Evolutionary conservation across 2,888 invertebrate species (phyloP), one percentile per base, ranked within the genome.

Genomic region (Acronicta aceris): DNA sequence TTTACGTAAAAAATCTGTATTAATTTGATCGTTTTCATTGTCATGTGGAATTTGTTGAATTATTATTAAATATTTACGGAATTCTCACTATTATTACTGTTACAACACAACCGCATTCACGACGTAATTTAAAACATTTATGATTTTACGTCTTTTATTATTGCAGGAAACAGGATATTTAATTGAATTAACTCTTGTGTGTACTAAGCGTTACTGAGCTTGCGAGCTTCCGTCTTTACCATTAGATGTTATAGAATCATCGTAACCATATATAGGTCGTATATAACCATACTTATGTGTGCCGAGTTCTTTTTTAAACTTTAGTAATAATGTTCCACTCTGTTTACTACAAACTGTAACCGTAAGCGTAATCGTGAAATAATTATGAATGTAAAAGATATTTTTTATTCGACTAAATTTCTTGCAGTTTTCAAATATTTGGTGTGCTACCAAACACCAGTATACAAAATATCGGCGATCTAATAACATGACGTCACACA

Each of bases 401-500:
- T 36, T 13, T 4, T 12, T 4, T 13, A 21, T 21, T 3, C 21
- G 21, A 13, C 6, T 36, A 38, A n/a, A 33, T 33, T 33, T 38
- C n/a, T 6, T 38, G n/a, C 38, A 38, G n/a, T 38, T 38, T 38
- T 7, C n/a, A 6, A 38, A 38, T n/a, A 38, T n/a, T 38, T 38
- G 5, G n/a, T n/a, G 38, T 38, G 38, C n/a, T 48, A 43, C 33
- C 33, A 47, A 65, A 15, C 40, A 40, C 43, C 27, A 15, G 27
- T 42, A 40, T 17, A 56, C 42, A 57, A 36, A n/a, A 45, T 50
- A 60, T 42, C 42, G 49, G 53, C 53, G 61, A 60, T 53, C 52
- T 53, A 42, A 33, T 27, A 53, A n/a, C 40, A 50, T 74, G 67
- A 68, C 74, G 67, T 68, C 74, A 74, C 46, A 53, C 68, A 50